Conservation (phyloP, 1,140 invertebrate genomes). For the Mercenaria mercenaria region DNA sequence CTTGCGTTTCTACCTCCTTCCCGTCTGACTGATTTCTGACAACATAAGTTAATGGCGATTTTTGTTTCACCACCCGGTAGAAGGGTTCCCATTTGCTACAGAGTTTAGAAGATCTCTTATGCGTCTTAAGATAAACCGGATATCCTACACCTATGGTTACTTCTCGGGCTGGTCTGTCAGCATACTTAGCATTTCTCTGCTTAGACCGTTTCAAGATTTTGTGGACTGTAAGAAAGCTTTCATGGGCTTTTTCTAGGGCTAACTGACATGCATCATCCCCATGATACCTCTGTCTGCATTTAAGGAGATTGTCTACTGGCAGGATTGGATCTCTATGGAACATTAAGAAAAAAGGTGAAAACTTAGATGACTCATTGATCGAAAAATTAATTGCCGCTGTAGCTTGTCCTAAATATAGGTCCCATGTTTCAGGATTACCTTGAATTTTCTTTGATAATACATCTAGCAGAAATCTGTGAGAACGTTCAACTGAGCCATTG, state of each 20-base stretch:
- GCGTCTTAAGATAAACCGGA: conserved; percentile 56
- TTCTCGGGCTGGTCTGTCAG: conserved; percentile 5
- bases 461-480: conserved; percentile 62
- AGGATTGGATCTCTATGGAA: conserved; percentile 55
- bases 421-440: conserved; percentile 20
- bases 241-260: conserved; percentile 58
- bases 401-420: conserved; percentile 50
- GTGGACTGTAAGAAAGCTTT: conserved; percentile 42
- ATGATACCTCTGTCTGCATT: conserved; percentile 40
- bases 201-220: conserved; percentile 31
- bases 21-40: conserved; percentile 53
- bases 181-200: conserved; percentile 30
- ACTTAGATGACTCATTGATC: conserved; percentile 32
- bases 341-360: conserved; percentile 51
- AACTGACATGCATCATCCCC: conserved; percentile 57
- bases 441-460: conserved; percentile 53
- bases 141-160: background rate
- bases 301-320: conserved; percentile 60
- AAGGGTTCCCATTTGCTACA: conserved; percentile 26
- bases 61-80: conserved; percentile 58
- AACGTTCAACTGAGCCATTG: conserved; percentile 49
- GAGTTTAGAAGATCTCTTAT: conserved; percentile 22
- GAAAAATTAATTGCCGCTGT: conserved; percentile 53
- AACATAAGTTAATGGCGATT: conserved; percentile 15
- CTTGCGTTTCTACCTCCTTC: background rate